Percentiles rank a stretch among this genome's conserved stretches.
Conservation (phyloP, 2,113 vertebrate genomes). For the Illadopsis cleaveri region DNA sequence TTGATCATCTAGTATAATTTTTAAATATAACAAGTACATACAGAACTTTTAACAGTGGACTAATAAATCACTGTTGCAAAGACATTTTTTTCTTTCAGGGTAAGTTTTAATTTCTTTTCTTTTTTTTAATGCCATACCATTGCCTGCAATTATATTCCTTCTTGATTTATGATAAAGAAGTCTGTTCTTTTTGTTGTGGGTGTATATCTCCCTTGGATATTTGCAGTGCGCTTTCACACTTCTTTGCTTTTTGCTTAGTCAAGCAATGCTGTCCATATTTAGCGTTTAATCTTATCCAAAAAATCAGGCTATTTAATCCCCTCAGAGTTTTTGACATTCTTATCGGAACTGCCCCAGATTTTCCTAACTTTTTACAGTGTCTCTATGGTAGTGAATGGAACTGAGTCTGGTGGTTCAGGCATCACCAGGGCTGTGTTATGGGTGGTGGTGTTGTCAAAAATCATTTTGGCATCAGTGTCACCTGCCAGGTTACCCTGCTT, state of each 20-base stretch:
- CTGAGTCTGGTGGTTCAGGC: background rate
- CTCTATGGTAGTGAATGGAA: background rate
- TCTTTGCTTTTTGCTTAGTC: background rate
- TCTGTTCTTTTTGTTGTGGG: background rate
- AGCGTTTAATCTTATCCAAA: background rate
- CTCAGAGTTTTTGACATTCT: background rate
- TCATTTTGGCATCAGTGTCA: background rate
- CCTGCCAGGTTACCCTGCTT: background rate
- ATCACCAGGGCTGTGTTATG: background rate
- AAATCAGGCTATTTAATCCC: background rate
- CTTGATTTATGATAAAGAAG: background rate
- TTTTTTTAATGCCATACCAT: background rate
- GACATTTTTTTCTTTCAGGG: background rate
- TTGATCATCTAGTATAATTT: background rate
- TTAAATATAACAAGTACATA: background rate
- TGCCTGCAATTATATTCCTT: background rate
- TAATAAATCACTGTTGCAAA: conserved; percentile 19
- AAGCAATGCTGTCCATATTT: background rate
- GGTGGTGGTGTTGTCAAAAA: background rate
- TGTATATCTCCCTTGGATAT: background rate
- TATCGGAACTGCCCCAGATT: background rate
- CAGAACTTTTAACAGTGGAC: background rate
- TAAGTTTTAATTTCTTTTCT: background rate
- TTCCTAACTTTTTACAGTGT: background rate
- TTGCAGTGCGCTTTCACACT: background rate